phyloP scores from a whole-genome alignment of 2,113 vertebrate species.

The Uria lomvia region DNA sequence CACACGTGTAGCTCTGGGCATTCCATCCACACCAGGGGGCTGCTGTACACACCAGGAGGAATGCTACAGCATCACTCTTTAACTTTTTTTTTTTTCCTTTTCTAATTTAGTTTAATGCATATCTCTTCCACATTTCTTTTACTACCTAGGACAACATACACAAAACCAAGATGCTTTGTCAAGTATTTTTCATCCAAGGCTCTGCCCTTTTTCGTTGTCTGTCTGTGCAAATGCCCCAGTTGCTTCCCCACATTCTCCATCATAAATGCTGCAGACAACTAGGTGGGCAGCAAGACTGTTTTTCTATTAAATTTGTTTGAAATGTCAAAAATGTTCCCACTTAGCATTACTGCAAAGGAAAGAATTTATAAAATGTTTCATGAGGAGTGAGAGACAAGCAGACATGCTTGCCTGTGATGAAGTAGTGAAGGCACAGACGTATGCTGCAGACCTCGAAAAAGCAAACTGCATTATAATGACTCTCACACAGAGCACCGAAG shows the following conservation, averaged over 20 bases:
- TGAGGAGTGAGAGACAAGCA: not conserved
- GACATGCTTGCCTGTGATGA: not conserved
- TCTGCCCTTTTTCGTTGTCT: not conserved
- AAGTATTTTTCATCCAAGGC: not conserved
- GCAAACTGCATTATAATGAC: not conserved
- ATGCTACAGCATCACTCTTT: not conserved
- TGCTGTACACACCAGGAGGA: not conserved
- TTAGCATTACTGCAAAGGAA: not conserved
- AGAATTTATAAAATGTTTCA: not conserved
- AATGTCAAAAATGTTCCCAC: not conserved
- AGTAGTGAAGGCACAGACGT: not conserved
- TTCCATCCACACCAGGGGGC: not conserved
- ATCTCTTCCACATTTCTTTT: not conserved
- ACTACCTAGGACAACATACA: not conserved
- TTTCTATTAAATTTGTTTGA: not conserved
- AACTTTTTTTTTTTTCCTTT: not conserved
- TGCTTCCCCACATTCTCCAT: not conserved
- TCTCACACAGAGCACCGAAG: not conserved
- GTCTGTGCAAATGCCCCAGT: not conserved
- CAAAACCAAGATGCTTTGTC: not conserved
- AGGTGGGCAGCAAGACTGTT: not conserved
- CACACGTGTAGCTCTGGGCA: not conserved
- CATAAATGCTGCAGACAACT: not conserved
- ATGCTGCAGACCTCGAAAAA: not conserved
- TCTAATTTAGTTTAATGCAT: not conserved